Evolutionary conservation across 1,140 invertebrate species (phyloP).

Genomic region (Pachypsylla venusta): DNA sequence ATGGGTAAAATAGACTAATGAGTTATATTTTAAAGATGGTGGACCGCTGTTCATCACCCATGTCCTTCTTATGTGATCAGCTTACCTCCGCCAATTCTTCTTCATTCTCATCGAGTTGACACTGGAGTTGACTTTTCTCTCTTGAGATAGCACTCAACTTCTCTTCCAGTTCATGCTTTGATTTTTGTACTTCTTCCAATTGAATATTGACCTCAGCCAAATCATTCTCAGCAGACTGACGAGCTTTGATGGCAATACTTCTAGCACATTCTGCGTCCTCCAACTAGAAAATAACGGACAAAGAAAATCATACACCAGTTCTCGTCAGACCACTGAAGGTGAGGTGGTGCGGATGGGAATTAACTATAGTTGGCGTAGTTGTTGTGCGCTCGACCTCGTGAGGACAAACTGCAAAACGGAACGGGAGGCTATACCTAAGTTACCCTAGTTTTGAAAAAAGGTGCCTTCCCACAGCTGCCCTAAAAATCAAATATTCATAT

Average conservation of each 20-base stretch:
- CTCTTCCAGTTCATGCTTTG: constrained; percentile 65
- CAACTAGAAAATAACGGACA: constrained; percentile 48
- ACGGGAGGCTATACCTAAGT: no score
- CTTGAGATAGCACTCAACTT: constrained; percentile 51
- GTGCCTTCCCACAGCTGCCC: no score
- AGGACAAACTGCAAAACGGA: no score
- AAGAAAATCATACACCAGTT: no score
- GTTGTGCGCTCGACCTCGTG: no score
- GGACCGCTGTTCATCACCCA: background rate
- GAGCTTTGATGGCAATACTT: constrained; percentile 65
- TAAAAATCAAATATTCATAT: no score
- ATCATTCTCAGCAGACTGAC: constrained; percentile 65
- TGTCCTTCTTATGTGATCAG: background rate
- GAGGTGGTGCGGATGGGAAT: no score
- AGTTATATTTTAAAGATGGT: background rate
- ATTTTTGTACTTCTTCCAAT: constrained; percentile 59
- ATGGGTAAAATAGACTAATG: background rate
- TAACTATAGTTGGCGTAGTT: no score
- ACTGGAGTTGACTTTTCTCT: constrained; percentile 64
- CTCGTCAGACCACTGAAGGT: no score
- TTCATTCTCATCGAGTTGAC: constrained; percentile 79
- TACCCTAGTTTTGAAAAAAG: no score
- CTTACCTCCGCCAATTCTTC: constrained; percentile 69
- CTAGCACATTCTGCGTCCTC: constrained; percentile 79
- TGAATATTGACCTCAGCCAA: constrained; percentile 55